phyloP scores from a whole-genome alignment of 92 coral and sea anemone genomes.

The Virgularia gustaviana region DNA sequence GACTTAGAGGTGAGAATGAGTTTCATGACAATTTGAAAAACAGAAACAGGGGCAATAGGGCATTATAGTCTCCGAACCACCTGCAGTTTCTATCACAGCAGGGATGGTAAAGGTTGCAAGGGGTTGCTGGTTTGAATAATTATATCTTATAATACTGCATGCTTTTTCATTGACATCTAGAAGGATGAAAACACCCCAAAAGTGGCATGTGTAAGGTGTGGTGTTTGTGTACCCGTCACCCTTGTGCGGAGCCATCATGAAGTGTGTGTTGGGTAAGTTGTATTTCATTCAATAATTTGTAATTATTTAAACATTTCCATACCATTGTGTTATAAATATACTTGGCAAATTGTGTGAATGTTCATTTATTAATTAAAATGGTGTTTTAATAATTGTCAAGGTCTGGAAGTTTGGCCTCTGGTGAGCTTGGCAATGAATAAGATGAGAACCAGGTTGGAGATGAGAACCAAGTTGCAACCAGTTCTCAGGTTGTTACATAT shows the following conservation, averaged over 20 bases:
- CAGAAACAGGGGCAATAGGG: neutral
- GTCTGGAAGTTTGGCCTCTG: slow-evolving; percentile 33
- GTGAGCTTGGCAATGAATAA: slow-evolving; percentile 38
- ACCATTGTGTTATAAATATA: neutral
- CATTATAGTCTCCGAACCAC: neutral
- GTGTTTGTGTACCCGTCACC: neutral
- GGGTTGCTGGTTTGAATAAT: too few species aligned
- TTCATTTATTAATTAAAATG: slow-evolving; percentile 28
- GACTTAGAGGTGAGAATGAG: too few species aligned
- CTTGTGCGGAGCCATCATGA: neutral
- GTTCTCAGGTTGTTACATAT: slow-evolving; percentile 35
- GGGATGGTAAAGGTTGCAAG: too few species aligned
- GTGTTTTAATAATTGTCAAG: slow-evolving; percentile 39
- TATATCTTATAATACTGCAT: neutral
- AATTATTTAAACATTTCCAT: slow-evolving; percentile 23
- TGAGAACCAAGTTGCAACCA: slow-evolving; percentile 44
- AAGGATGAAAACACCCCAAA: slow-evolving; percentile 5
- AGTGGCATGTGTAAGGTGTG: slow-evolving; percentile 1
- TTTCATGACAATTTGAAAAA: neutral
- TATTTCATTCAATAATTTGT: slow-evolving; percentile 2
- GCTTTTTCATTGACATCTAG: neutral
- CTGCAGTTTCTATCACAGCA: neutral
- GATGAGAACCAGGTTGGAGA: slow-evolving; percentile 47
- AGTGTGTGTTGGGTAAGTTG: slow-evolving; percentile 6
- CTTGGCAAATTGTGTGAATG: slow-evolving; percentile 22